Evolutionary conservation across 2,888 invertebrate species (phyloP), one percentile per base, ranked within the genome.

Genomic region (Sinotaia quadrata): DNA sequence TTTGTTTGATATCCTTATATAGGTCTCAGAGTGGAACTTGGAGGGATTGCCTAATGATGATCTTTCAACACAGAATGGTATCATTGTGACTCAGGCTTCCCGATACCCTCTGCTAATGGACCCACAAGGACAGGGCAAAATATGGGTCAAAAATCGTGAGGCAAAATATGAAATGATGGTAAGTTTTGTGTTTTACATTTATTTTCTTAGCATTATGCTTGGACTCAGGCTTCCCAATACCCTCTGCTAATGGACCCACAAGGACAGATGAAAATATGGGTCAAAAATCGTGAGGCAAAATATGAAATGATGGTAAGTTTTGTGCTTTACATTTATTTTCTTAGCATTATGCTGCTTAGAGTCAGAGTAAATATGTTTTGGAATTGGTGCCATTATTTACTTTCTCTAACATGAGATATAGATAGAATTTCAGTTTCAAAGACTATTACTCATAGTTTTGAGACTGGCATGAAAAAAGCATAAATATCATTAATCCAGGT

Each of bases 11-110:
- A 24, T 18, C n/a, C 31, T 2, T 31, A 73, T 69, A 12, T 72
- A 92, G 92, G 93, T 94, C 76, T 94, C 94, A 27, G 95, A 95
- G 83, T 87, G 87, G 87, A 86, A 86, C 63, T 77, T 87, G 15
- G 86, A 88, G 77, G 87, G 87, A 61, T 75, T 87, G 61, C 87
- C 87, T 3, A 87, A 82, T 77, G 87, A 88, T 80, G 87, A 87
- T 36, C 72, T 88, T 63, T 87, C 87, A 15, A 79, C 86, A 41
- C 85, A 87, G 77, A 88, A 88, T 78, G 88, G 88, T 62, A 86
- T 88, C 44, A 87, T 88, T 29, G 84, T 84, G 49, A 87, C 87
- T 36, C 85, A 85, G 68, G 86, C 87, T 5, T 78, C 85, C 4
- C 75, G 87, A 8, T 88, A 82, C 67, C 87, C 88, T 37, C 79